Base-by-base conservation (phyloP, 2,113 vertebrate genomes). In the Pachyramphus minor region DNA sequence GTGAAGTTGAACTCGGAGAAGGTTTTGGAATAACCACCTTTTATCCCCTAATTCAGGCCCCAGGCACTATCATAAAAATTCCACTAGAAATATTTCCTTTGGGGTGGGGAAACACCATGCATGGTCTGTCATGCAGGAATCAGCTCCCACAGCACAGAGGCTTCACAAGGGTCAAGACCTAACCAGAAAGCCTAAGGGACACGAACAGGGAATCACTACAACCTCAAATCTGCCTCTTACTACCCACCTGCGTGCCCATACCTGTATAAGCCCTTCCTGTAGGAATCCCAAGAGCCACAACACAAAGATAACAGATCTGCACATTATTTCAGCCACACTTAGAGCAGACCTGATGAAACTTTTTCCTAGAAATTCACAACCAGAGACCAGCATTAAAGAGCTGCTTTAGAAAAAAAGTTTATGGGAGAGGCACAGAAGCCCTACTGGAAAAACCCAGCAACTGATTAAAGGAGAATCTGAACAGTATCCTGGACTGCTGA, bases 41-140 rank as follows among this genome's bases (percentile, higher is more conserved):
- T 67, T 53, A 91, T 84, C 74, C 85, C 85, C 74, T 42, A 63
- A 76, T 52, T 63, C 41, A 37, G 68, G 90, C 90, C 95, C 33
- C 58, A 58, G 92, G 95, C 88, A 66, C 27, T 35, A 60, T 75
- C 66, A 95, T 73, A 94, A 90, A 95, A 97, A 95, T 91, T 90
- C 96, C 92, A 93, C 53, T 76, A 47, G 67, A 91, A 96, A 76
- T 93, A 91, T 63, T 90, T 94, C 83, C 94, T 88, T 50, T 71
- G 69, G 94, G 88, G 67, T 95, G 90, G 94, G 92, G 95, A 95
- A 95, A 66, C 90, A 94, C 79, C 82, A 66, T 24, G 52, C 84
- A n/a, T 56, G 81, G 85, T 72, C 74, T 84, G 25, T 95, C 87
- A 72, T 60, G 85, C 72, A 78, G 82, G 82, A 86, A 77, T 50